Evolutionary conservation across 2,113 vertebrate genomes (phyloP).

Genomic region (Chloropsis cyanopogon): DNA sequence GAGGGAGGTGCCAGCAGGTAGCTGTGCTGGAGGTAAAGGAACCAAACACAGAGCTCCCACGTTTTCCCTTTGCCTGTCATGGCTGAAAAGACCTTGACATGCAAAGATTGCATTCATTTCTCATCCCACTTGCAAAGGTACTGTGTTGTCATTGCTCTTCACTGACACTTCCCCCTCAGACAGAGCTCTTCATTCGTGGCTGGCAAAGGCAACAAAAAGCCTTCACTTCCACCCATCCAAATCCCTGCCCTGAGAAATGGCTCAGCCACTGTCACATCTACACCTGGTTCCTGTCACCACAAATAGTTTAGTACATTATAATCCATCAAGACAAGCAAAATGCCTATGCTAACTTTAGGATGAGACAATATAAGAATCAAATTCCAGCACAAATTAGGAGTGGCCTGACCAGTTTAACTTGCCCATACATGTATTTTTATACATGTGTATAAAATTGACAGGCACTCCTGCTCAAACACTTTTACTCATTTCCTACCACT

Average conservation of each 20-base stretch:
- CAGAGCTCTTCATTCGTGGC: not conserved
- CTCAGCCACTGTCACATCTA: not conserved
- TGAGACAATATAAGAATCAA: not conserved
- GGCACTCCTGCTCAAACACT: not conserved
- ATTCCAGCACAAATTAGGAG: not conserved
- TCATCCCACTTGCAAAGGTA: not conserved
- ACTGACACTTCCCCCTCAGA: not conserved
- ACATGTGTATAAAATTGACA: not conserved
- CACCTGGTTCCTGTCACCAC: not conserved
- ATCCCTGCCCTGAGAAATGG: not conserved
- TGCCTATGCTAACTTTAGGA: not conserved
- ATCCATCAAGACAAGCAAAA: not conserved
- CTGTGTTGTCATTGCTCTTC: not conserved
- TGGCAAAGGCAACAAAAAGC: not conserved
- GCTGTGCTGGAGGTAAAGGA: not conserved
- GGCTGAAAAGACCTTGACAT: not conserved
- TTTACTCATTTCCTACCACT: not conserved
- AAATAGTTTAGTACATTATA: not conserved
- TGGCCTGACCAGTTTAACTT: slow-evolving; percentile 32
- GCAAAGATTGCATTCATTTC: not conserved
- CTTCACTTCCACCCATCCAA: not conserved
- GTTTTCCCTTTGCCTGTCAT: not conserved
- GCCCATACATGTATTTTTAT: not conserved
- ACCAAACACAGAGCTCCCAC: not conserved
- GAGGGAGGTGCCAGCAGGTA: not conserved